phyloP scores from a whole-genome alignment of 35 echinoderm and acorn worm genomes.

The Lytechinus pictus region DNA sequence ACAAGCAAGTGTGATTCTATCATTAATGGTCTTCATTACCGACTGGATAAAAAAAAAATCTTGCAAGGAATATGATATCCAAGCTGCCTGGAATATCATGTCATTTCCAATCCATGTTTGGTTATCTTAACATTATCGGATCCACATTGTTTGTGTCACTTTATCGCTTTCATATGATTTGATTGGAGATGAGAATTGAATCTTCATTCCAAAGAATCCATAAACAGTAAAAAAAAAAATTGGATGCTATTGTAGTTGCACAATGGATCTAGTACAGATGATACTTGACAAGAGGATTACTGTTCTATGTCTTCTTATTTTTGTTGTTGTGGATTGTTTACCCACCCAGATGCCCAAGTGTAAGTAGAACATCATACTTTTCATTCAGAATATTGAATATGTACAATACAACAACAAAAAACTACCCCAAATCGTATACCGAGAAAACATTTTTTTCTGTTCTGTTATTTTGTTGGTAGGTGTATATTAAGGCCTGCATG shows the following conservation, averaged over 20 bases:
- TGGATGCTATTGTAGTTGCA: background rate
- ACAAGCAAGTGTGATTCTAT: background rate
- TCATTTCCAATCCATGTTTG: background rate
- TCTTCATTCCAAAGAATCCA: background rate
- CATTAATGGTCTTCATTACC: background rate
- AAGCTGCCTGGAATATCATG: background rate
- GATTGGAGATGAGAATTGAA: background rate
- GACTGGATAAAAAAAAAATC: background rate
- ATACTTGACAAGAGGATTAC: background rate
- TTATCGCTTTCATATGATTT: background rate
- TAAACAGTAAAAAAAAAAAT: background rate
- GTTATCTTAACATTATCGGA: background rate
- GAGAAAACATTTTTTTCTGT: background rate
- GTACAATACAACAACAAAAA: too few relatives aligned
- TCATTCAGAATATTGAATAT: background rate
- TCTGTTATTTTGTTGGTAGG: background rate
- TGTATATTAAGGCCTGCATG: too few relatives aligned
- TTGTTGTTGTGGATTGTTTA: background rate
- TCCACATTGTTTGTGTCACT: background rate
- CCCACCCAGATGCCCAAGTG: background rate
- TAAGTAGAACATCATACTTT: background rate
- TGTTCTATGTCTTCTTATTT: background rate
- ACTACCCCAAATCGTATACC: background rate
- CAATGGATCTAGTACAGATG: background rate
- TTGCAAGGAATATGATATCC: background rate